Percentiles rank a stretch among this genome's conserved stretches.
phyloP scores from a whole-genome alignment of 2,888 invertebrate species.

The Mythimna ferrago region DNA sequence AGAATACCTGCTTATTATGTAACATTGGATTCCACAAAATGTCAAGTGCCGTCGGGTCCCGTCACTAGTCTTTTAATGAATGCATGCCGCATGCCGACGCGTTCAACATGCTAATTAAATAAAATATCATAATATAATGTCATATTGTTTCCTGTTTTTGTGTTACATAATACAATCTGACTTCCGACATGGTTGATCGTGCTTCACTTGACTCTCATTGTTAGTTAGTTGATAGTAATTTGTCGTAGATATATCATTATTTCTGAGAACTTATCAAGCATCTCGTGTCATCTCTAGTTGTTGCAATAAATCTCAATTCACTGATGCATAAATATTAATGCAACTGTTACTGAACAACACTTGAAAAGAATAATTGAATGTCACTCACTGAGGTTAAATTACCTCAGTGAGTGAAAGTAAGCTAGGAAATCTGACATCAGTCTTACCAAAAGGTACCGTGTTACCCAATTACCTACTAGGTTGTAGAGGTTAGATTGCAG shows the following conservation, averaged over 20 bases:
- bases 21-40: conserved; percentile 39
- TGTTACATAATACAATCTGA: conserved; percentile 66
- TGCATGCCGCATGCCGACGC: conserved; percentile 69
- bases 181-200: conserved; percentile 56
- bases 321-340: conserved; percentile 4
- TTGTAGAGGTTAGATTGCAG: too few species aligned
- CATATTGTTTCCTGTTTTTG: conserved; percentile 74
- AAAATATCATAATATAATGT: conserved; percentile 69
- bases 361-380: not conserved
- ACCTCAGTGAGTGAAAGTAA: too few species aligned
- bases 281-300: conserved; percentile 1
- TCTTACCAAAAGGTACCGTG: too few species aligned
- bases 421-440: too few species aligned
- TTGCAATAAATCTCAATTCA: conserved; percentile 36
- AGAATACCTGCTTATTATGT: conserved; percentile 35
- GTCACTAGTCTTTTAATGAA: conserved; percentile 66
- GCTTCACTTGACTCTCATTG: conserved; percentile 40
- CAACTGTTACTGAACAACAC: not conserved
- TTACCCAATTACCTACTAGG: too few species aligned
- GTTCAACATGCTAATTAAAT: conserved; percentile 71
- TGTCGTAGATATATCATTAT: not conserved
- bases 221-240: conserved; percentile 37
- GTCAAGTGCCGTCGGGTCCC: conserved; percentile 48
- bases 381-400: not conserved
- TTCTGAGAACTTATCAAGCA: not conserved